Evolutionary conservation across 2,797 vertebrate genomes (phyloP), one percentile per base, ranked within the genome.

Genomic region (Enteromius trimaculatus): DNA sequence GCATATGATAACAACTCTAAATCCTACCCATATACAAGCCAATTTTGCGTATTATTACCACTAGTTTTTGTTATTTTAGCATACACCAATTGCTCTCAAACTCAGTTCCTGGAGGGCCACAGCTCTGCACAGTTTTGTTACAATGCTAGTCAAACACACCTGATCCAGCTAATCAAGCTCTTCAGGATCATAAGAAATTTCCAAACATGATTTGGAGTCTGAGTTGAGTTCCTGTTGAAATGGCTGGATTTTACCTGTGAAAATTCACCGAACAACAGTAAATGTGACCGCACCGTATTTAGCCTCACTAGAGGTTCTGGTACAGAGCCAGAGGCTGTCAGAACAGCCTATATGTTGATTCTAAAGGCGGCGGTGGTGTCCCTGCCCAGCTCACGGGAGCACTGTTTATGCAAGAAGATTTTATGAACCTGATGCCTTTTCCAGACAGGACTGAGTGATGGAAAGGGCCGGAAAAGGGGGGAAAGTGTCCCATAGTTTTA

Each of bases 381-480:
- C 49, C 77, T 86, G 86, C 87, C 87, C 87, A 62, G 85, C 81
- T 62, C 91, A 70, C 53, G 53, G 84, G 78, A 92, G 88, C 88
- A 89, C 88, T 93, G 92, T 94, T 94, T 95, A 90, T 91, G 89
- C 91, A 90, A 92, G 91, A 85, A 88, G 83, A 87, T 87, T 95
- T 95, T 93, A 94, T 87, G 89, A 88, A 72, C 87, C 10, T 95
- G 93, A 95, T 95, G 91, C 87, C 84, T 95, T 94, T 95, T 92
- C 92, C 95, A 95, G 94, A 93, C 86, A 88, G 87, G 42, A 86
- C 82, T 72, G 77, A 80, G 84, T 90, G 90, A 91, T 77, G 78
- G 82, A 90, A 87, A 85, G 77, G 88, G 89, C 90, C 17, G 19
- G 6, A 86, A 89, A 91, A 90, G 31, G 89, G 90, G 77, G n/a